Base-by-base conservation (phyloP, 2,797 vertebrate genomes). In the Acanthis flammea region DNA sequence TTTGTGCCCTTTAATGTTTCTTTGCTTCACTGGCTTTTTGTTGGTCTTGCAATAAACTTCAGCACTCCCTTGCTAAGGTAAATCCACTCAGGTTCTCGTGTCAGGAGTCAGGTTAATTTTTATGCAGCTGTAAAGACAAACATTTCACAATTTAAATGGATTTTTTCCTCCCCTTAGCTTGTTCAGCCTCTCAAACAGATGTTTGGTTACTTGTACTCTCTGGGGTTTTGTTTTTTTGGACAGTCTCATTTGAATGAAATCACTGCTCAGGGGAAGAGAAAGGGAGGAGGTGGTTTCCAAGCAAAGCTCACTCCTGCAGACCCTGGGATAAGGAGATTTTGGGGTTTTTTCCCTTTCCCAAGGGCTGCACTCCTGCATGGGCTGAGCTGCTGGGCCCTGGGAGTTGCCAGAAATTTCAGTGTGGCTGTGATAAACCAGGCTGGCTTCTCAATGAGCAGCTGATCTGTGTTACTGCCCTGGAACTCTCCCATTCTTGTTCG, bases 111-210 rank as follows among this genome's bases (percentile, higher is more conserved):
- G 66, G 73, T 57, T 90, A 73, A 73, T 83, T 86, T 79, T 62
- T 86, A 78, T 44, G 61, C 89, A 81, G 37, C 68, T 83, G 31
- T 45, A 58, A 88, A 90, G 60, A 42, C 55, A 83, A 91, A 82
- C 42, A 81, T 91, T 89, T 81, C 62, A 65, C 88, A 61, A 57
- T 35, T 70, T n/a, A 58, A 70, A 39, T 54, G 8, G 14, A 14
- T 21, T 75, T 47, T 80, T 48, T 12, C 0, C 13, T 19, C 61
- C 31, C 18, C 12, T 55, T 55, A 19, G 33, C 65, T 80, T 70
- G 48, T 88, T 62, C 41, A 88, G 65, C 80, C 8, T 2, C 73
- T 86, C 39, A 55, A 76, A 51, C 22, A 28, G 47, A 35, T 70
- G 27, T 44, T 8, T 42, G 37, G 16, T 81, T 78, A 16, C 37